Evolutionary conservation across 1,140 invertebrate species (phyloP).

Genomic region (Drosophila kohkoa): DNA sequence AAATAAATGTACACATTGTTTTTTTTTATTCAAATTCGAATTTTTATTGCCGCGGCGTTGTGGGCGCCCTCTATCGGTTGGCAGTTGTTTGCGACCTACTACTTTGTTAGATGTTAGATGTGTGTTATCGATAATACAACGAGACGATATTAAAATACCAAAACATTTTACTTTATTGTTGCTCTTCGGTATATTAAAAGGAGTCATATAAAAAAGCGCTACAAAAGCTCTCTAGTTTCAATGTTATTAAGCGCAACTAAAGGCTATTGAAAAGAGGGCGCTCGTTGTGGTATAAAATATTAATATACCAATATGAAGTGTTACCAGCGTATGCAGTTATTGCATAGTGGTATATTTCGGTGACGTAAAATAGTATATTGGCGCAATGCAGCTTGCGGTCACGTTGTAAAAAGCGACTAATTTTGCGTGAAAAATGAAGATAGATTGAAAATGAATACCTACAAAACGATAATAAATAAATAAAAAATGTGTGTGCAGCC

Average conservation of each 20-base stretch:
- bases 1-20: constrained; percentile 23
- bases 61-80: constrained; percentile 23
- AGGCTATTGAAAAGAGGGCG: too few relatives aligned
- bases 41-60: neutral
- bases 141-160: too few relatives aligned
- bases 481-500: constrained; percentile 19
- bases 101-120: neutral
- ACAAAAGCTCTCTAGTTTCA: neutral
- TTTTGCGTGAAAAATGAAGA: constrained; percentile 50
- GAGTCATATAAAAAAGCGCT: too few relatives aligned
- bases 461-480: constrained; percentile 49
- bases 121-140: constrained; percentile 15
- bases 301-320: too few relatives aligned
- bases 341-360: constrained; percentile 11
- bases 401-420: constrained; percentile 38
- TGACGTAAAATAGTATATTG: constrained; percentile 34
- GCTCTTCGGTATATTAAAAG: too few relatives aligned
- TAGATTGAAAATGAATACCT: constrained; percentile 48
- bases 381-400: neutral
- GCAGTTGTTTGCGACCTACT: neutral
- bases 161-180: too few relatives aligned
- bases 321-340: too few relatives aligned
- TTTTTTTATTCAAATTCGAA: neutral
- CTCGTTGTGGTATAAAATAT: too few relatives aligned
- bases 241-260: too few relatives aligned